Conservation (phyloP, 2,888 invertebrate species). For the Synergus umbraculus region DNA sequence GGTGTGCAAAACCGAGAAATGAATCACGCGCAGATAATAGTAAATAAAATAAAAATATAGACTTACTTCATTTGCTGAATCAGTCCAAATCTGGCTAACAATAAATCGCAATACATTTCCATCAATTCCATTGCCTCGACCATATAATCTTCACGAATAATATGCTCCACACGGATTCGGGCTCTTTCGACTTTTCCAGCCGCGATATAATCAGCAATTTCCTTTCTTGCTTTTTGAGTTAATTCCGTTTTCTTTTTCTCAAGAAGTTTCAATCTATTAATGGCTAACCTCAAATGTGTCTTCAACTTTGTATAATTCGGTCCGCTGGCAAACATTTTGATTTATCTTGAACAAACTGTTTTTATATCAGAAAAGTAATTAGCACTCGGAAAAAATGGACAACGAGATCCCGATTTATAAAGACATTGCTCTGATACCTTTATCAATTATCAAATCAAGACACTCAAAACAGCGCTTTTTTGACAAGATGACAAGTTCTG, state of each 20-base stretch:
- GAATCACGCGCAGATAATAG: not conserved
- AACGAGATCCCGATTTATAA: not conserved
- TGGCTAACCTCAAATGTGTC: slow-evolving; percentile 94
- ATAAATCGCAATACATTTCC: slow-evolving; percentile 99
- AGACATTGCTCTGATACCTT: not conserved
- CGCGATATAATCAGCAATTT: slow-evolving; percentile 97
- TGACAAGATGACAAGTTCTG: not conserved
- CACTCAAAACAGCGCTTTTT: not conserved
- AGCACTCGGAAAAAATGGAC: not conserved
- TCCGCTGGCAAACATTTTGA: slow-evolving; percentile 91
- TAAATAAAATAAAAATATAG: slow-evolving; percentile 7
- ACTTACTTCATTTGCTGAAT: slow-evolving; percentile 96
- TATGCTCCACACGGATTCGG: slow-evolving; percentile 98
- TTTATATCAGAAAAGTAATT: not conserved
- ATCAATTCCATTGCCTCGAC: slow-evolving; percentile 99
- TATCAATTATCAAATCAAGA: not conserved
- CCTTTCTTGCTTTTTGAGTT: slow-evolving; percentile 95
- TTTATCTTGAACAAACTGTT: not conserved
- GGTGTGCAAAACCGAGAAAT: too few relatives aligned
- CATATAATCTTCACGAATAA: slow-evolving; percentile 98
- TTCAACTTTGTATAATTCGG: slow-evolving; percentile 97
- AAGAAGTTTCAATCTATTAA: slow-evolving; percentile 94
- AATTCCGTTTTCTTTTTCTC: slow-evolving; percentile 99
- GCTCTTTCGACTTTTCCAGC: slow-evolving; percentile 93
- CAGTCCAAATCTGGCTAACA: slow-evolving; percentile 96